Conservation (phyloP, 2,797 vertebrate species). For the Staurois parvus region DNA sequence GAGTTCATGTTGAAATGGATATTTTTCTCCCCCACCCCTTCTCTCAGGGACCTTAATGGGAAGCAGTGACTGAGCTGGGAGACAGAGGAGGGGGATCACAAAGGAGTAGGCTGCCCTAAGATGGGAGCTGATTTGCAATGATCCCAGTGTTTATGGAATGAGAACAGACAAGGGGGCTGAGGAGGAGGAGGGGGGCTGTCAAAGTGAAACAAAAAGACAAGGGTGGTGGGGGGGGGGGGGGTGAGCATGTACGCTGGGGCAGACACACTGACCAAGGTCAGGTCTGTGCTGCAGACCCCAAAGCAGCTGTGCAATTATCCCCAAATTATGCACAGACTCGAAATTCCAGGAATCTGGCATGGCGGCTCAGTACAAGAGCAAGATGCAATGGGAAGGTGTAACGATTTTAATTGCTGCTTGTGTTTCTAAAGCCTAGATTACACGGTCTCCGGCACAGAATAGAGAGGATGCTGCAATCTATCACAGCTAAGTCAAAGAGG, state of each 20-base stretch:
- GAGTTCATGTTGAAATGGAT: neutral
- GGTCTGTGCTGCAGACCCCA: slow-evolving; percentile 66
- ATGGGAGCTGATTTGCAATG: slow-evolving; percentile 61
- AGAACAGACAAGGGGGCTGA: slow-evolving; percentile 64
- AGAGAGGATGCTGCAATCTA: slow-evolving; percentile 1
- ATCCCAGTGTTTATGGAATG: slow-evolving; percentile 39
- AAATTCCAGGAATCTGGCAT: slow-evolving; percentile 65
- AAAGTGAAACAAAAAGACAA: slow-evolving; percentile 62
- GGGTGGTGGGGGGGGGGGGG: slow-evolving; percentile 69
- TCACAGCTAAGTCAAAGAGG: slow-evolving; percentile 41
- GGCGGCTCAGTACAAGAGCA: slow-evolving; percentile 48
- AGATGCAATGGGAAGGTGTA: slow-evolving; percentile 60
- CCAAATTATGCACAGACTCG: slow-evolving; percentile 72
- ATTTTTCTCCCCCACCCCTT: neutral
- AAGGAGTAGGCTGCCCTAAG: slow-evolving; percentile 50
- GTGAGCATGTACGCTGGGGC: slow-evolving; percentile 73
- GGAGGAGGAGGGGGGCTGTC: slow-evolving; percentile 66
- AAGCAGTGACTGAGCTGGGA: slow-evolving; percentile 22
- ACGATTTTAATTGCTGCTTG: slow-evolving; percentile 69
- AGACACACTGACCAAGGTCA: slow-evolving; percentile 73
- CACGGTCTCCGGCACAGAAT: slow-evolving; percentile 63
- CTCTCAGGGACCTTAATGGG: slow-evolving; percentile 27
- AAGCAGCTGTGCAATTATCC: slow-evolving; percentile 75
- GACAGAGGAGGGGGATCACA: slow-evolving; percentile 37
- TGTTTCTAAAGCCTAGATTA: slow-evolving; percentile 68